Base-by-base conservation (phyloP, 2,113 vertebrate genomes). In the Nestor notabilis region DNA sequence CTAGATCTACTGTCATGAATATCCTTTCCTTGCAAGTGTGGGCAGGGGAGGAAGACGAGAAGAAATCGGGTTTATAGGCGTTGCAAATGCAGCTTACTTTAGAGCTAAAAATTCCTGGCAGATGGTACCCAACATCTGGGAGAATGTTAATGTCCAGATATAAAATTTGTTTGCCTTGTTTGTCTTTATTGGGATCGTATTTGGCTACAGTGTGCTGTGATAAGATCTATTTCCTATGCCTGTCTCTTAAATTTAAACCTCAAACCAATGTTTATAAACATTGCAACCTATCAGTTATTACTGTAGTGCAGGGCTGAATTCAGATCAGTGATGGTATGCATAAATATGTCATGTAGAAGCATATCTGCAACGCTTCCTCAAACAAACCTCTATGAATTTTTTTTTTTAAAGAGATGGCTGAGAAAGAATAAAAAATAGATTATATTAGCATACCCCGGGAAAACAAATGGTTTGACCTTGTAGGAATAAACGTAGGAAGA, bases 201-300 rank as follows among this genome's bases (percentile, higher is more conserved):
- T 87, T 87, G 61, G 65, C 81, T 87, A 60, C 90, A 91, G 65
- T 79, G 69, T 55, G 37, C 60, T 64, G 23, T 50, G 69, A 15
- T 78, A 94, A 95, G 85, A 93, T 94, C 77, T 95, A 87, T 96
- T 96, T 95, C 74, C 80, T 72, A 18, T 13, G 72, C 61, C 83
- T 87, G 90, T 76, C 88, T 97, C 86, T 82, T 94, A 93, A 95
- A 95, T 96, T 90, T 71, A 68, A 90, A 82, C 47, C 77, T 71
- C 91, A 82, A 92, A 95, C 86, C 72, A 83, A 56, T 7, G 0
- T 96, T 92, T 95, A 86, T 76, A 90, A 96, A 79, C 72, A 69
- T 79, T 87, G 84, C 47, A 84, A 77, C 65, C 61, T 65, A 89
- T 90, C 90, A 61, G 77, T 87, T 93, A 81, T 87, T 79, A 46